Evolutionary conservation across 2,797 vertebrate species (phyloP).

Genomic region (Anableps anableps): DNA sequence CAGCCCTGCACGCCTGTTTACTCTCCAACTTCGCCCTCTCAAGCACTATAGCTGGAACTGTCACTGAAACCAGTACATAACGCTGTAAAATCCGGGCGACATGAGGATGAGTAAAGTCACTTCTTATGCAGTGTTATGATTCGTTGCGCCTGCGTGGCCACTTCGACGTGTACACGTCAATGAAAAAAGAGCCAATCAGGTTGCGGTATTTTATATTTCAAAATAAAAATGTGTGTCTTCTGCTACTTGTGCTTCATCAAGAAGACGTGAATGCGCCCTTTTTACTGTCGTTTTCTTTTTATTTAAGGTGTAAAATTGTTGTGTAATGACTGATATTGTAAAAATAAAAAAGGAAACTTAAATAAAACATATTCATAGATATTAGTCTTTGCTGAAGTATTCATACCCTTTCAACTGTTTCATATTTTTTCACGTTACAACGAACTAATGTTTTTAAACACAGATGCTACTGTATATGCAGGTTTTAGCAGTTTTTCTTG

Average conservation of each 20-base stretch:
- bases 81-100: not conserved
- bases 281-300: not conserved
- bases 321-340: not conserved
- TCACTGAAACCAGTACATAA: not conserved
- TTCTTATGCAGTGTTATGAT: conserved; percentile 67
- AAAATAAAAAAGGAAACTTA: not conserved
- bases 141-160: conserved; percentile 59
- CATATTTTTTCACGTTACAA: too few species aligned
- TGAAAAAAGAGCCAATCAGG: conserved; percentile 50
- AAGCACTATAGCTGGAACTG: not conserved
- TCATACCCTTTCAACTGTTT: too few species aligned
- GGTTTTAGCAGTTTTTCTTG: not conserved
- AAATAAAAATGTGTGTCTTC: conserved; percentile 51
- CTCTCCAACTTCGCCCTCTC: not conserved
- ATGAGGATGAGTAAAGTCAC: not conserved
- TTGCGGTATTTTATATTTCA: conserved; percentile 40
- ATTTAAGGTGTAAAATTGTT: not conserved
- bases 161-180: conserved; percentile 64
- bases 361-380: not conserved
- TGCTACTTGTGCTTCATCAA: not conserved
- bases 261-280: not conserved
- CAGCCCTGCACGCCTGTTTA: not conserved
- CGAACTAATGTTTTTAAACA: not conserved
- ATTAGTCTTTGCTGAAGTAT: too few species aligned
- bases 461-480: not conserved